phyloP scores from a whole-genome alignment of 2,113 vertebrate genomes.

The Illadopsis cleaveri region DNA sequence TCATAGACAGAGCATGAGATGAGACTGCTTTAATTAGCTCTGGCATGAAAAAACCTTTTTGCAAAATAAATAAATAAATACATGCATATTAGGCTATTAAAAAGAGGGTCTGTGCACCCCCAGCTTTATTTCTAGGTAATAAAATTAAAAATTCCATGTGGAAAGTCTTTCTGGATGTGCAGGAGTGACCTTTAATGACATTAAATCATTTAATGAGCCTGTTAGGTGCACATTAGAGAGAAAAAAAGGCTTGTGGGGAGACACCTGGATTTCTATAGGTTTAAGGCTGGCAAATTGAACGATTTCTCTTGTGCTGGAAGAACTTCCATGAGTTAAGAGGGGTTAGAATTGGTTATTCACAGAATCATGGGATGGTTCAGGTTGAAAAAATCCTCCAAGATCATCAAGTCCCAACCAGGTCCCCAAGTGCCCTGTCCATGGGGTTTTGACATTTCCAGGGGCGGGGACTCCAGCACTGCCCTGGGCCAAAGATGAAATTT shows the following conservation, averaged over 20 bases:
- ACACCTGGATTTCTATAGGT: background rate
- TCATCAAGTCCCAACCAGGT: too few relatives aligned
- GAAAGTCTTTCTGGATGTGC: background rate
- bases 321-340: background rate
- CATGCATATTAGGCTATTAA: background rate
- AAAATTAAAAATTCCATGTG: background rate
- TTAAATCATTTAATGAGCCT: background rate
- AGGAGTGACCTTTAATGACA: background rate
- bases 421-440: rapidly evolving
- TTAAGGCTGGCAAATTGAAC: background rate
- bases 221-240: background rate
- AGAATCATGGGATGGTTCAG: background rate
- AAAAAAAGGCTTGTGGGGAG: background rate
- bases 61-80: background rate
- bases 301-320: background rate
- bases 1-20: background rate
- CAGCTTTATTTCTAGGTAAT: background rate
- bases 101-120: background rate
- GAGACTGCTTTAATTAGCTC: slow-evolving; percentile 22
- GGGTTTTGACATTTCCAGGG: too few relatives aligned
- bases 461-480: rapidly evolving
- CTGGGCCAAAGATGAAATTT: background rate
- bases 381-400: background rate
- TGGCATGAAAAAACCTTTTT: background rate
- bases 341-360: background rate